Base-by-base conservation (phyloP, 1,140 invertebrate genomes). In the Caenorhabditis briggsae region DNA sequence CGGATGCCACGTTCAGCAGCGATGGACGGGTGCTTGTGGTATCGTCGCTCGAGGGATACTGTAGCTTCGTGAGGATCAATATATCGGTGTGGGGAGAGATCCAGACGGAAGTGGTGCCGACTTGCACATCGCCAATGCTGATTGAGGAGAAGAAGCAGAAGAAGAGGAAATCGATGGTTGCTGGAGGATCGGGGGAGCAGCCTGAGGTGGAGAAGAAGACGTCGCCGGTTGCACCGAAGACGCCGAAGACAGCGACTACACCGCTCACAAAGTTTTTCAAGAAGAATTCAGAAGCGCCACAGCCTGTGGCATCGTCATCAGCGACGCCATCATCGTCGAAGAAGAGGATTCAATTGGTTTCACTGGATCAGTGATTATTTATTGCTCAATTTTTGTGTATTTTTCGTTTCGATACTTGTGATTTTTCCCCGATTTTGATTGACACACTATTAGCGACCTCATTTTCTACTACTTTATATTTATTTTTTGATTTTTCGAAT, bases 41-140 rank as follows among this genome's bases (percentile, higher is more conserved):
- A n/a, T 88, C 86, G 8, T 88, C 88, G 16, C 55, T 88, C 6
- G 88, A 88, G 82, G 88, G 88, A 56, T 88, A 85, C 70, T 84
- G 83, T 33, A 74, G 61, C 20, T 88, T 89, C 55, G 33, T 88
- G 6, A 50, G 65, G 14, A 23, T 88, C 16, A 85, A 88, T 41
- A 41, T 88, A 18, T 58, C 86, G 18, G 25, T 84, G 33, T 82
- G 84, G 82, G 86, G 86, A 25, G 82, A 56, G 5, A 43, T 56
- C 20, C 5, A 61, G 23, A 78, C 70, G n/a, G 61, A 74, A 20
- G 18, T 25, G 33, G 25, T 78, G 8, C 65, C 43, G 46, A 25
- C 41, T 5, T 48, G 48, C 41, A 46, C 23, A 33, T 85, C 84
- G 18, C 84, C 84, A 43, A 25, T 50, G 53, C 56, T 85, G 23